Percentiles rank a stretch among this genome's conserved stretches.
Conservation (phyloP, 1,140 invertebrate species). For the Sweltsa coloradensis region DNA sequence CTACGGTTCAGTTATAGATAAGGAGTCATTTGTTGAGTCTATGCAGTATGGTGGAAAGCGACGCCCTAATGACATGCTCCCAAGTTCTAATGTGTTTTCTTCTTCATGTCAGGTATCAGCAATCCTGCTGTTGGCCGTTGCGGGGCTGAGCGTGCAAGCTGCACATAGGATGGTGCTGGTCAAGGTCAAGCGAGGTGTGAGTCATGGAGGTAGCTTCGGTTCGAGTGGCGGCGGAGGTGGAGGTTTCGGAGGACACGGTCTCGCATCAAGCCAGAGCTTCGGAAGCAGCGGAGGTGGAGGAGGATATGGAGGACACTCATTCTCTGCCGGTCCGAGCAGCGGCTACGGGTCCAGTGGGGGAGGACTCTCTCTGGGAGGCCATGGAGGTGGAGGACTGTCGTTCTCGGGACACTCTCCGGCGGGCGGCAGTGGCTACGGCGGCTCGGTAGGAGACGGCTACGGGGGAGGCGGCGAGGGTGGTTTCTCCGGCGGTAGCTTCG, state of each 20-base stretch:
- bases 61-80: too few relatives aligned
- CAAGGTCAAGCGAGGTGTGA: neutral
- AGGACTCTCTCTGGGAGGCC: neutral
- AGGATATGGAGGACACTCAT: neutral
- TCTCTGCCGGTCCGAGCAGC: too few relatives aligned
- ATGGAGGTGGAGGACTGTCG: neutral
- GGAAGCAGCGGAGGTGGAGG: neutral
- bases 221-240: neutral
- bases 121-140: too few relatives aligned
- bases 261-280: neutral
- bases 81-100: too few relatives aligned
- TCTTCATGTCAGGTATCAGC: too few relatives aligned
- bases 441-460: neutral
- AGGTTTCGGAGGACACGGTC: too few relatives aligned
- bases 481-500: neutral
- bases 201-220: neutral
- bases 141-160: too few relatives aligned
- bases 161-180: too few relatives aligned
- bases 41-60: too few relatives aligned
- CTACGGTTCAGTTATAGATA: too few relatives aligned
- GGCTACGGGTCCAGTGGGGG: constrained; percentile 1
- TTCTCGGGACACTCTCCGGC: too few relatives aligned
- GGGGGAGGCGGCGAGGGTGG: neutral
- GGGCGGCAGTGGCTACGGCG: neutral
- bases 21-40: too few relatives aligned